phyloP scores from a whole-genome alignment of 2,113 vertebrate species.

The Monarcha castaneiventris region DNA sequence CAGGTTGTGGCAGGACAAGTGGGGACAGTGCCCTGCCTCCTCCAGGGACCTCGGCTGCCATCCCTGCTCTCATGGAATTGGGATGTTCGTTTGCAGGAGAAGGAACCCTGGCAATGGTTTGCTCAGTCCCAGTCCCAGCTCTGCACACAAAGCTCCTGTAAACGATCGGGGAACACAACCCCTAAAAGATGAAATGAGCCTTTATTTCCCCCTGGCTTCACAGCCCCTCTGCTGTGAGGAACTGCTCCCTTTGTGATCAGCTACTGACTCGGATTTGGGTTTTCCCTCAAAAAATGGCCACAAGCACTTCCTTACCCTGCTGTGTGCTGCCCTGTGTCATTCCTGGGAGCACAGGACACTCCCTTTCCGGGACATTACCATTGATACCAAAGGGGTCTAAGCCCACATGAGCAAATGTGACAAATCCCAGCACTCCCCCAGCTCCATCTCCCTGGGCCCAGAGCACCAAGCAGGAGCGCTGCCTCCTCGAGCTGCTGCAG shows the following conservation, averaged over 20 bases:
- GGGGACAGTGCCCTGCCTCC: background rate
- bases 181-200: background rate
- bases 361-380: background rate
- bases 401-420: background rate
- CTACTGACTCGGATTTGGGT: background rate
- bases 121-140: background rate
- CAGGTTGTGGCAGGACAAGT: background rate
- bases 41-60: background rate
- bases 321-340: background rate
- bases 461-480: background rate
- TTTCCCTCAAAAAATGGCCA: background rate
- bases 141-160: rapidly evolving
- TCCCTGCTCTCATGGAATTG: rapidly evolving
- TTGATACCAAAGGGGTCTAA: background rate
- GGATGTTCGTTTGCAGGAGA: background rate
- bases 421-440: background rate
- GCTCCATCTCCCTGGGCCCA: conserved; percentile 4
- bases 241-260: background rate
- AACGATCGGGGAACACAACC: background rate
- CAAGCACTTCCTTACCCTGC: background rate
- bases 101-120: background rate
- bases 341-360: conserved; percentile 17
- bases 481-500: background rate
- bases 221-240: background rate
- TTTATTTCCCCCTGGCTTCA: background rate